Conservation (phyloP, 2,888 invertebrate species). For the Chrysodeixis includens region DNA sequence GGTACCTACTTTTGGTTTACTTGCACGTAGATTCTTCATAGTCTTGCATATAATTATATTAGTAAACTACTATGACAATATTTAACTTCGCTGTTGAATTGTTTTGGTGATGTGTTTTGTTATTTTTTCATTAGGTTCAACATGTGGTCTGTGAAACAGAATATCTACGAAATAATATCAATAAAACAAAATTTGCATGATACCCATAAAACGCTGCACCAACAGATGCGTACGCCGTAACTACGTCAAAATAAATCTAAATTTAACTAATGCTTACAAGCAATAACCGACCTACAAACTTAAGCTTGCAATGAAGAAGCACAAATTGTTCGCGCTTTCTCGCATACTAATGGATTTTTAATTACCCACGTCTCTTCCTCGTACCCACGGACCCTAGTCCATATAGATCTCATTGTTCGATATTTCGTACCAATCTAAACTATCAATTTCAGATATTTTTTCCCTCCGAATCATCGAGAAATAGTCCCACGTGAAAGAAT, state of each 20-base stretch:
- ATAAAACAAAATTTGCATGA: neutral
- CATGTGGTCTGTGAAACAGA: neutral
- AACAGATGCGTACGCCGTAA: neutral
- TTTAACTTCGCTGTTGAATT: too few species aligned
- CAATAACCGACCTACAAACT: constrained; percentile 2
- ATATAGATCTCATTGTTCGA: constrained; percentile 74
- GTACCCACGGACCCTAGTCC: constrained; percentile 71
- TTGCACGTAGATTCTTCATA: too few species aligned
- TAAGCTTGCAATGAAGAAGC: constrained; percentile 16
- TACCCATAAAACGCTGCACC: constrained; percentile 10
- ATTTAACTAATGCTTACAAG: constrained; percentile 16
- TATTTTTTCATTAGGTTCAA: too few species aligned
- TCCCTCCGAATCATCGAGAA: constrained; percentile 6
- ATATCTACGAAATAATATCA: neutral
- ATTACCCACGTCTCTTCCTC: constrained; percentile 57
- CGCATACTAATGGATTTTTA: neutral
- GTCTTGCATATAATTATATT: too few species aligned
- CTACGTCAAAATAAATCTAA: constrained; percentile 8
- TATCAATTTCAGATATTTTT: constrained; percentile 22
- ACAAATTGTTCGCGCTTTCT: constrained; percentile 12
- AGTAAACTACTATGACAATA: too few species aligned
- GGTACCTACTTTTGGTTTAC: too few species aligned
- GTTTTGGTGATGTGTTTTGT: too few species aligned
- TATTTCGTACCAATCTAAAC: constrained; percentile 38
- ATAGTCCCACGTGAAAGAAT: constrained; percentile 19